These are phyloP conservation scores for Platycnemis pennipes DNA, from an alignment of 2,888 invertebrate genomes.

Conservation along the genomic window DNA sequence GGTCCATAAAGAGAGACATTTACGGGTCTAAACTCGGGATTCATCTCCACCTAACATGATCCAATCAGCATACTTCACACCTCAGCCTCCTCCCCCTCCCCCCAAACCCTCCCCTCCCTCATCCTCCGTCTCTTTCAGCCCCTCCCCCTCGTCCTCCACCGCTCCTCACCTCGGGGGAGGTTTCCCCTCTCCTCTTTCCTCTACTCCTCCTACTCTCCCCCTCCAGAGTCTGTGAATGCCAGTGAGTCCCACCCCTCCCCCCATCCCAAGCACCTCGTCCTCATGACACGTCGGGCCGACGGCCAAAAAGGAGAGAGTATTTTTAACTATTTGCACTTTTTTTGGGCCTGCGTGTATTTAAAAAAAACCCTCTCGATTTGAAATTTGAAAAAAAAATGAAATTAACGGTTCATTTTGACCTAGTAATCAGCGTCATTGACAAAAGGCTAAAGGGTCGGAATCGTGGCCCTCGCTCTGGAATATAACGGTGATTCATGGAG, in stretches of 20 bases:
- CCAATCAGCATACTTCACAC: neutral
- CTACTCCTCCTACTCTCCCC: too few species aligned
- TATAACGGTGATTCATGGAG: neutral
- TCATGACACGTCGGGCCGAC: neutral
- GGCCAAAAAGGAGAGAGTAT: slow-evolving; percentile 26
- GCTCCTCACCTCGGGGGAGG: too few species aligned
- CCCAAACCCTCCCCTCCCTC: neutral
- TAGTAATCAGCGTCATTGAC: slow-evolving; percentile 24
- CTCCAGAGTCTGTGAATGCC: too few species aligned
- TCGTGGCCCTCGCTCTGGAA: neutral
- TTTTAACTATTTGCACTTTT: slow-evolving; percentile 47
- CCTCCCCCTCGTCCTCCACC: too few species aligned
- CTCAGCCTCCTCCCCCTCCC: neutral
- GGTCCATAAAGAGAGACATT: slow-evolving; percentile 9
- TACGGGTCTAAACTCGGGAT: neutral
- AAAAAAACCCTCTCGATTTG: slow-evolving; percentile 24
- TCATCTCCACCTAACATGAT: neutral
- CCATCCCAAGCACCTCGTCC: neutral
- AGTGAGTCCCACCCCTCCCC: neutral
- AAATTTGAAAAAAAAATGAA: neutral
- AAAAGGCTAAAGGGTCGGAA: neutral
- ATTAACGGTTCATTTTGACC: slow-evolving; percentile 10
- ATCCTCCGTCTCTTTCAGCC: neutral
- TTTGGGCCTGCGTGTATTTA: slow-evolving; percentile 11
- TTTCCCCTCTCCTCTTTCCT: too few species aligned